Conservation (phyloP, 2,888 invertebrate species). For the Omphaloscelis lunosa region DNA sequence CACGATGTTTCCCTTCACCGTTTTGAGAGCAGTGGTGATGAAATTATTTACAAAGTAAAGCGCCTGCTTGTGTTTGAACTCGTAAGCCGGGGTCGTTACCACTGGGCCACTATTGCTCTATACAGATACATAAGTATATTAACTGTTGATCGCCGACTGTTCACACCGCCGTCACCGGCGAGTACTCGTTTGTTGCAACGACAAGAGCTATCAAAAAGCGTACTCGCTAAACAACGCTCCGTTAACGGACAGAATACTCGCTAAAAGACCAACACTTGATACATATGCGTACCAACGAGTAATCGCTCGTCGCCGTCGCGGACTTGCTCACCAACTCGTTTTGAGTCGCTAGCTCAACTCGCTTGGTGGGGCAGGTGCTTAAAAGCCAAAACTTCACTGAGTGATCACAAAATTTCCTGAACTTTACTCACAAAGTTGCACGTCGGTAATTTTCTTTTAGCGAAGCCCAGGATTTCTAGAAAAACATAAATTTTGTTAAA, state of each 20-base stretch:
- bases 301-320: too few species aligned
- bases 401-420: neutral
- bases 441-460: neutral
- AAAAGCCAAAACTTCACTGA: neutral
- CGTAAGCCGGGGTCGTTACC: too few species aligned
- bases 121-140: too few species aligned
- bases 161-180: neutral
- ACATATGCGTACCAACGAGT: neutral
- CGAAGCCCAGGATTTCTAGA: neutral
- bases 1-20: too few species aligned
- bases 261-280: neutral
- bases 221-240: neutral
- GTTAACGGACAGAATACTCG: neutral
- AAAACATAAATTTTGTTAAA: neutral
- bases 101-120: too few species aligned
- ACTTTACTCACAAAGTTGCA: neutral
- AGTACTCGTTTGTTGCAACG: neutral
- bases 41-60: too few species aligned
- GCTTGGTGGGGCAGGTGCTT: neutral
- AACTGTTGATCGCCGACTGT: neutral
- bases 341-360: neutral
- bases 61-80: too few species aligned
- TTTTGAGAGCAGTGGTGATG: too few species aligned
- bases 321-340: neutral
- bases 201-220: neutral